phyloP scores from a whole-genome alignment of 2,113 vertebrate genomes.

The Ciconia stormi region DNA sequence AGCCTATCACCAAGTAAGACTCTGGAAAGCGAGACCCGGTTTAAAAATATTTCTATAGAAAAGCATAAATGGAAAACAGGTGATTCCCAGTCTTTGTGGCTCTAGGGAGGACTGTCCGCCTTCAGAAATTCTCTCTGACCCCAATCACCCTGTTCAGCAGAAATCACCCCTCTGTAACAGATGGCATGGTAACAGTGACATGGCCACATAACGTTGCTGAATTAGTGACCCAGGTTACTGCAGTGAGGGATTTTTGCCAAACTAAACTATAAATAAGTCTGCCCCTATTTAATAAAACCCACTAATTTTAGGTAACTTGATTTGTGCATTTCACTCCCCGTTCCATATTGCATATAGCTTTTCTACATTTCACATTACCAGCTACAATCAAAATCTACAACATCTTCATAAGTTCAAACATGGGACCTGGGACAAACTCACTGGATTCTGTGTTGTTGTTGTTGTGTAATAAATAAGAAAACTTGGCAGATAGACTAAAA shows the following conservation, averaged over 20 bases:
- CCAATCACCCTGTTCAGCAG: background rate
- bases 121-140: background rate
- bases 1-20: background rate
- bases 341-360: background rate
- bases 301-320: background rate
- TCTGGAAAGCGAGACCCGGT: background rate
- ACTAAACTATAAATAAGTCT: background rate
- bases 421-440: background rate
- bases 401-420: background rate
- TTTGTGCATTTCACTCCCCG: background rate
- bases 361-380: background rate
- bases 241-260: background rate
- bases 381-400: background rate
- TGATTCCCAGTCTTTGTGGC: background rate
- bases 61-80: background rate
- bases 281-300: background rate
- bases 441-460: background rate
- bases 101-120: accelerated
- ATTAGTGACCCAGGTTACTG: background rate
- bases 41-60: background rate
- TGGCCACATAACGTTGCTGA: background rate
- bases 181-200: background rate
- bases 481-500: background rate
- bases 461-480: background rate
- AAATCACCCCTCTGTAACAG: background rate